Base-by-base conservation (phyloP, 2,113 vertebrate genomes). In the Phrynosoma blainvillii region DNA sequence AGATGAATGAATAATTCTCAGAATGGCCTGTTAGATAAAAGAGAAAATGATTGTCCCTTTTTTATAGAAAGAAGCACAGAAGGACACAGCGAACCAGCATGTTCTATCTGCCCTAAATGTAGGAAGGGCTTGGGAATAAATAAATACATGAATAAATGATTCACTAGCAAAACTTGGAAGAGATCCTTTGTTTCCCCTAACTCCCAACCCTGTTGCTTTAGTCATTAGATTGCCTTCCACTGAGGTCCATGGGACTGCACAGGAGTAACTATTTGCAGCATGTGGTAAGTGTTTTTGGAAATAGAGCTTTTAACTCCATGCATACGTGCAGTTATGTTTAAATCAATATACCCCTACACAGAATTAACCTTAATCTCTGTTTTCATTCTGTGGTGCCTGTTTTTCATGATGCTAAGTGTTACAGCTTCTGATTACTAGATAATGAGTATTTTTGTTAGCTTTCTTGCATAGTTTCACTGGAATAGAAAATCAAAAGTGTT, bases 261-360 rank as follows among this genome's bases (percentile, higher is more conserved):
- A 87, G 68, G 71, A 87, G 78, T 87, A 87, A 87, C 86, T 87
- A 71, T 87, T 85, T 85, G 84, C 84, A 81, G 78, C 54, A 62
- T 87, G 56, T 82, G 70, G 86, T 81, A 74, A 87, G 54, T 87
- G 54, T 81, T 82, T 47, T 81, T 25, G 74, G 79, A 87, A 87
- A 74, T 42, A 52, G 79, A 74, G 54, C 70, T 75, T 87, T 74
- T 62, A 81, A 87, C 36, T 23, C 52, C 52, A 62, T 73, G 70
- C 79, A 82, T 81, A 87, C 62, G 52, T 62, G 11, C 23, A 79
- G 66, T 79, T 80, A 32, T 84, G 85, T 86, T 87, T 81, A 42
- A 74, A 13, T 62, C 81, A 59, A 20, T 66, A 40, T 87, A 65
- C 56, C 52, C 32, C 73, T 40, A 87, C 81, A 52, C 36, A 87